Evolutionary conservation across 1,140 invertebrate species (phyloP), one percentile per base, ranked within the genome.

Genomic region (Orchestia grillus): DNA sequence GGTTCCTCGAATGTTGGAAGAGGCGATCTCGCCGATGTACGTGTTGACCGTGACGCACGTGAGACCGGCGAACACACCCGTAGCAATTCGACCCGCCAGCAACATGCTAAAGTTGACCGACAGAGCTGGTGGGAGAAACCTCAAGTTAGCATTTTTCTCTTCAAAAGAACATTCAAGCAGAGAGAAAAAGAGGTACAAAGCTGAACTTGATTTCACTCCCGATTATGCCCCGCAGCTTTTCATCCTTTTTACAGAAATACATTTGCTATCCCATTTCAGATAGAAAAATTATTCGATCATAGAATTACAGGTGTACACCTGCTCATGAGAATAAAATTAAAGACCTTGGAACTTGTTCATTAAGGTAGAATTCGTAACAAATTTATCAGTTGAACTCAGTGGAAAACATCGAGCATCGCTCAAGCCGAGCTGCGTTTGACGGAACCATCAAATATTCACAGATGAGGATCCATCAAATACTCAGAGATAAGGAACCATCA

Each of bases 31-130:
- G 28, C 95, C 96, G 90, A 96, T 87, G 57, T 96, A 95, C 8
- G 94, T 95, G 62, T 96, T 88, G 44, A 87, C 95, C 23, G 42
- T n/a, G 19, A 90, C 62, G n/a, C 57, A 96, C 28, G 87, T 95
- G 42, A 96, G 97, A 8, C 98, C 98, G 45, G 36, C 43, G 57
- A 44, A 95, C 44, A 96, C 42, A 6, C 94, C 95, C 11, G 62
- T 91, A n/a, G 53, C 43, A 23, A 95, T n/a, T 8, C 96, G 95
- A 6, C 96, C 96, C n/a, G 42, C 96, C 42, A 96, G 96, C 96
- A 96, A 36, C 92, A 95, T 96, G 44, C 42, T 44, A 3, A 96
- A 96, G 87, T 96, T 96, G 15, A 94, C 92, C 44, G 92, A 42
- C 44, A 94, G 92, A 94, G 92, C 92, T 94, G 88, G 41, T 8